Percentiles rank a stretch among this genome's conserved stretches.
Evolutionary conservation across 2,888 invertebrate genomes (phyloP).

Genomic region (Ctena decussata): DNA sequence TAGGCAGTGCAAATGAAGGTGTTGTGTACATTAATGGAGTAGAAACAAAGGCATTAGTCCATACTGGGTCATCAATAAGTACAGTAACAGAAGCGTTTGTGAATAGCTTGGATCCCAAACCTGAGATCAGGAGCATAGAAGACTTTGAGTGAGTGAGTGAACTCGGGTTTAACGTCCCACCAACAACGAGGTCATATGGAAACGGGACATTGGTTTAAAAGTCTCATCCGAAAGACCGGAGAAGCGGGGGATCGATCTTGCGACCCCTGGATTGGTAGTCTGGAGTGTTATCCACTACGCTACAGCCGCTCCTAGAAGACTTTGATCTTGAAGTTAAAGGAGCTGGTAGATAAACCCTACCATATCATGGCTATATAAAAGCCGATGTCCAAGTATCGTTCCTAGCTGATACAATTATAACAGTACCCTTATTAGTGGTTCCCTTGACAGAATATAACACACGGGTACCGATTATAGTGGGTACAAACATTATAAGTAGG

Average conservation of each 20-base stretch:
- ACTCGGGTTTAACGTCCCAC: too few relatives aligned
- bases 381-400: not conserved
- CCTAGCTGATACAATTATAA: not conserved
- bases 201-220: too few relatives aligned
- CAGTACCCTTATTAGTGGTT: conserved; percentile 4
- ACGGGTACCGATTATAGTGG: not conserved
- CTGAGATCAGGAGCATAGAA: not conserved
- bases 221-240: too few relatives aligned
- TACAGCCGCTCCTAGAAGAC: too few relatives aligned
- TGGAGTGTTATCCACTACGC: too few relatives aligned
- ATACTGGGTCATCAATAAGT: too few relatives aligned
- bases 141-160: too few relatives aligned
- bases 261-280: too few relatives aligned
- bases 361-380: conserved; percentile 21
- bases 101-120: conserved; percentile 11
- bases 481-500: conserved; percentile 13
- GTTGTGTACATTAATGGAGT: not conserved
- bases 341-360: conserved; percentile 11
- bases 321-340: conserved; percentile 6
- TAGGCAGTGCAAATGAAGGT: conserved; percentile 16
- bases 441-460: conserved; percentile 14
- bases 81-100: not conserved
- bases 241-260: too few relatives aligned
- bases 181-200: too few relatives aligned
- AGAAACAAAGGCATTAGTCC: not conserved